Evolutionary conservation across 2,797 vertebrate species (phyloP).

Genomic region (Meriones psammophilus): DNA sequence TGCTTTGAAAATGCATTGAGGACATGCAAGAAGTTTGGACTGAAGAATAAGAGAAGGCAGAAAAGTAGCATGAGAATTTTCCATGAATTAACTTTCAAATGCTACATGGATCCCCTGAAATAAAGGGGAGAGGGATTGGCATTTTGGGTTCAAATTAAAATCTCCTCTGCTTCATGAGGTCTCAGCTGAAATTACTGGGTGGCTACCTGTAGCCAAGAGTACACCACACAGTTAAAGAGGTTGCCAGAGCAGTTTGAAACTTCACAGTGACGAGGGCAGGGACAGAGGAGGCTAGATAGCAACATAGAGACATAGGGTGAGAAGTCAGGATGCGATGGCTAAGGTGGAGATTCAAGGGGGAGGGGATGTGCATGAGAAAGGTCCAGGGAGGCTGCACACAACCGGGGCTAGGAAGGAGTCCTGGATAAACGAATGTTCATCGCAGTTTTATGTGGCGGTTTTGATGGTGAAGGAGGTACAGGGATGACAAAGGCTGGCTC

Average conservation of each 20-base stretch:
- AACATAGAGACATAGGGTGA: no score
- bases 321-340: not conserved
- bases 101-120: not conserved
- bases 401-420: not conserved
- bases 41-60: not conserved
- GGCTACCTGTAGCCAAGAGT: not conserved
- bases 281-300: not conserved
- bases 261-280: not conserved
- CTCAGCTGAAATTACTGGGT: not conserved
- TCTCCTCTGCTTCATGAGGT: not conserved
- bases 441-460: not conserved
- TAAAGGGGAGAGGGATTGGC: not conserved
- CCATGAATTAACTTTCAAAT: not conserved
- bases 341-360: not conserved
- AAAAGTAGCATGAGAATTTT: not conserved
- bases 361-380: not conserved
- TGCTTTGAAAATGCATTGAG: not conserved
- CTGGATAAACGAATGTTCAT: not conserved
- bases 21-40: not conserved
- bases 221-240: not conserved
- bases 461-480: not conserved
- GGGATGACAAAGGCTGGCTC: not conserved
- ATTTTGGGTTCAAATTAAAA: not conserved
- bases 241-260: not conserved
- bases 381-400: not conserved